phyloP scores from a whole-genome alignment of 2,797 vertebrate species.

The Pelodytes ibericus region DNA sequence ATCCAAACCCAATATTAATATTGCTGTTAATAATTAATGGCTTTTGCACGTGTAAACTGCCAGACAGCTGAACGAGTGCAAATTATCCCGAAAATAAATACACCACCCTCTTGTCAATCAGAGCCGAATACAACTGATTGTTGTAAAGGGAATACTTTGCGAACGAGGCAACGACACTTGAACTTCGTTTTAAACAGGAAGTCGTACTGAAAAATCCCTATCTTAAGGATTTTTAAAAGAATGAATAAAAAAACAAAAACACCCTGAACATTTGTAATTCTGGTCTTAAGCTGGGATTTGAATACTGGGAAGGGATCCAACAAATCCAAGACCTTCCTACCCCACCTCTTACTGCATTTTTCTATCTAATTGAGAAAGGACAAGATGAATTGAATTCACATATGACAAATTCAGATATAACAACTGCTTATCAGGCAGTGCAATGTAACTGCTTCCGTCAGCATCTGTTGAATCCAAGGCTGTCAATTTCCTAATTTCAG shows the following conservation, averaged over 20 bases:
- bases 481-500: conserved; percentile 14
- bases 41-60: too few species aligned
- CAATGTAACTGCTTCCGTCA: conserved; percentile 1
- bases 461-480: conserved; percentile 2
- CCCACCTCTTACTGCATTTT: conserved; percentile 1
- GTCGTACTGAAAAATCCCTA: too few species aligned
- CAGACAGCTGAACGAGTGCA: too few species aligned
- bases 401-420: conserved; percentile 6
- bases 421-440: not conserved
- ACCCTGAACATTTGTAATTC: conserved; percentile 18
- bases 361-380: conserved; percentile 5
- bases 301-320: conserved; percentile 32
- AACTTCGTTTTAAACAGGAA: too few species aligned
- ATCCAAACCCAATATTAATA: too few species aligned
- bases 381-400: conserved; percentile 12
- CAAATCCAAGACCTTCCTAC: not conserved
- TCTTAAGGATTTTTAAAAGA: too few species aligned
- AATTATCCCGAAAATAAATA: too few species aligned
- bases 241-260: not conserved
- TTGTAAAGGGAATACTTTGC: too few species aligned
- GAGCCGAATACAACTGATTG: too few species aligned
- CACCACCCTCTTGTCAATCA: too few species aligned
- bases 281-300: not conserved
- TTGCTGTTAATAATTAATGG: too few species aligned
- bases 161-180: too few species aligned